Evolutionary conservation across 1,140 invertebrate genomes (phyloP).

Genomic region (Lutraria rhynchaena): DNA sequence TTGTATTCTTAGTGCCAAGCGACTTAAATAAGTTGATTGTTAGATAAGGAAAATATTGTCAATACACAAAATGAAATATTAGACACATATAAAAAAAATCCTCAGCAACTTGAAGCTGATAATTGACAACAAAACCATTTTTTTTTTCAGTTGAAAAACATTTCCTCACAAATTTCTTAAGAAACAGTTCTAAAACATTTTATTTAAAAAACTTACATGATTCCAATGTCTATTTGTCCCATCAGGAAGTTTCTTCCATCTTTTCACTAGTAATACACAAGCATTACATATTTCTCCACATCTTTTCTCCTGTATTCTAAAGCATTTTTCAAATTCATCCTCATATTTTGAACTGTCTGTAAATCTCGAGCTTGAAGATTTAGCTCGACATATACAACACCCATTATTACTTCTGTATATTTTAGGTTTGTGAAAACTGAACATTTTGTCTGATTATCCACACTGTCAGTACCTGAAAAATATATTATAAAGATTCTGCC

Average conservation of each 20-base stretch:
- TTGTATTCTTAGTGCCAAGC: too few species aligned
- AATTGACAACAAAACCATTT: too few species aligned
- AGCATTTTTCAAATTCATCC: slow-evolving; percentile 92
- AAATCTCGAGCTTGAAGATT: slow-evolving; percentile 92
- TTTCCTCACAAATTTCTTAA: background rate
- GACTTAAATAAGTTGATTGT: too few species aligned
- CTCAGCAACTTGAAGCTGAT: too few species aligned
- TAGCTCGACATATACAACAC: slow-evolving; percentile 94
- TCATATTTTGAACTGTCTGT: slow-evolving; percentile 94
- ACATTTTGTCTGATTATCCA: slow-evolving; percentile 85
- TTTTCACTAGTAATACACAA: slow-evolving; percentile 92
- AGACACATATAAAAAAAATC: too few species aligned
- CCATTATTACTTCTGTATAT: slow-evolving; percentile 92
- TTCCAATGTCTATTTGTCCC: slow-evolving; percentile 91
- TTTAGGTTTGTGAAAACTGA: slow-evolving; percentile 94
- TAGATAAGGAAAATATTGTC: too few species aligned
- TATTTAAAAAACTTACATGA: slow-evolving; percentile 89
- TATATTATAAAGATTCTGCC: background rate
- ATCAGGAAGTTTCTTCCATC: slow-evolving; percentile 91
- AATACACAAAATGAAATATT: too few species aligned
- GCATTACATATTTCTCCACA: slow-evolving; percentile 95
- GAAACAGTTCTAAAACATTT: background rate
- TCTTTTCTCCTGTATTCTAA: slow-evolving; percentile 87
- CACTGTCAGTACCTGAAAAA: slow-evolving; percentile 11
- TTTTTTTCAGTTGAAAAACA: background rate